Base-by-base conservation (phyloP, 2,113 vertebrate species). In the Lophotis ruficrista region DNA sequence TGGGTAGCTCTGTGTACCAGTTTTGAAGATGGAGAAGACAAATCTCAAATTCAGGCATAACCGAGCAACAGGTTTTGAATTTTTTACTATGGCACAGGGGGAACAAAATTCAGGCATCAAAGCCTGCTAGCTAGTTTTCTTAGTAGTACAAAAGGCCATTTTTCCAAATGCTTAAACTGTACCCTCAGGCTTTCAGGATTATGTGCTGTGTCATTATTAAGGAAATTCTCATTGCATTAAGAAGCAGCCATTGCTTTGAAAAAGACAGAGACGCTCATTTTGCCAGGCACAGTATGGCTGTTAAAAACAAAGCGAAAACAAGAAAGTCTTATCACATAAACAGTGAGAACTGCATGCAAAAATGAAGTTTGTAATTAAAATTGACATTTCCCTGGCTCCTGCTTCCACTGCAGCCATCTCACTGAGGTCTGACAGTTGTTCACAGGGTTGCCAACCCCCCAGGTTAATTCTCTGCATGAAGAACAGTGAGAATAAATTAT, bases 311-410 rank as follows among this genome's bases (percentile, higher is more conserved):
- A 71, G 27, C 23, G 33, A 58, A 88, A 50, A 1, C 31, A 80
- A 71, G 47, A 68, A 83, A 57, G 24, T 5, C 19, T 96, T 69
- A 77, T 66, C 57, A 70, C n/a, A 66, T 38, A 78, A 75, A 18
- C 35, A 92, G 57, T 0, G 1, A 87, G 38, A 82, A 37, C 23
- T 48, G 14, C 25, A 56, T 41, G 37, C 66, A 57, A 93, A 95
- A 97, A 70, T 94, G 69, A 93, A 89, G 23, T 72, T 80, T 91
- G 45, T 68, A 87, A 82, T 81, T 87, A 72, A 94, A 96, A 87
- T 11, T 58, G 73, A 89, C 76, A 66, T 90, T 88, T 94, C 53
- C 33, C 43, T 80, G 64, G 37, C 41, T 93, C 48, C 30, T 90
- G 25, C 58, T 94, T 93, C 48, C 8, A 7, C 33, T 16, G 53